Percentiles rank a stretch among this genome's conserved stretches.
These are phyloP conservation scores for Lytechinus pictus DNA, from an alignment of 35 echinoderm and acorn worm genomes.

Conservation along the genomic window DNA sequence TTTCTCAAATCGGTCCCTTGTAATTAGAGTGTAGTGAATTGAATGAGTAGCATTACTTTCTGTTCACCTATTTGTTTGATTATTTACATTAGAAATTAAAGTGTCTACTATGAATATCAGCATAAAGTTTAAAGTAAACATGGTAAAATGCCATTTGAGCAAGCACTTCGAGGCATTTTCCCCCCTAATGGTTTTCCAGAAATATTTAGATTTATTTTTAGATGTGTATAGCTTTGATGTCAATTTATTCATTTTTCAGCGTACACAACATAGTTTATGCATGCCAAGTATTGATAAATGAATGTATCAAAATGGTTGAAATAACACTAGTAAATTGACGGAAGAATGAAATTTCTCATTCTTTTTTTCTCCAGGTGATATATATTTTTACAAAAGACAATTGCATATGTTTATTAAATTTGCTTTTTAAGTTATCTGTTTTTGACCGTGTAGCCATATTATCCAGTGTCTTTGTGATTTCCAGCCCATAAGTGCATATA, in stretches of 20 bases:
- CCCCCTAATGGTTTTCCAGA: background rate
- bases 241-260: background rate
- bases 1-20: too few species aligned
- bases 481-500: too few species aligned
- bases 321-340: too few species aligned
- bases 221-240: background rate
- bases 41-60: background rate
- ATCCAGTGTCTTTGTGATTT: background rate
- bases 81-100: too few species aligned
- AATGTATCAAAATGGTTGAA: too few species aligned
- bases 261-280: background rate
- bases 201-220: background rate
- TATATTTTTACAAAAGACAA: background rate
- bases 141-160: background rate
- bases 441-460: background rate
- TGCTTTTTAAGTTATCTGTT: background rate
- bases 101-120: too few species aligned
- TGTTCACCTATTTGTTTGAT: too few species aligned
- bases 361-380: too few species aligned
- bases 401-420: background rate
- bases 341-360: too few species aligned
- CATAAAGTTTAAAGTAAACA: too few species aligned
- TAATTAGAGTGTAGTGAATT: background rate
- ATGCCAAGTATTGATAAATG: background rate
- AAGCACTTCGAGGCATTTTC: background rate